Base-by-base conservation (phyloP, 1,140 invertebrate species). In the Panonychus citri region DNA sequence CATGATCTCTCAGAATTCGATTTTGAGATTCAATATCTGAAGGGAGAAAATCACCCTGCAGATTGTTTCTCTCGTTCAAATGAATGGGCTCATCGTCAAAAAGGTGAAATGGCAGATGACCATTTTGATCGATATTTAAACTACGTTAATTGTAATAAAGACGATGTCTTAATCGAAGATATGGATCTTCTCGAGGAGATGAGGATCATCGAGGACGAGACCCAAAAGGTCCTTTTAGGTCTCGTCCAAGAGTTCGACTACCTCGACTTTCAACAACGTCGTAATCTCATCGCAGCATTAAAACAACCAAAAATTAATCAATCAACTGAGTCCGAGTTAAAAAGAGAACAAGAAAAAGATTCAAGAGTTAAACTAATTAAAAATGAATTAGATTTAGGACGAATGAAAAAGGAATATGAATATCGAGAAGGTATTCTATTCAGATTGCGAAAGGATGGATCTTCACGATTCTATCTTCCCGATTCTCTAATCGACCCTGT, bases 1-100 rank as follows among this genome's bases (percentile, higher is more conserved):
- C 27, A 74, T 8, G 64, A 68, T 59, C 57, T 77, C 27, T 68
- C 71, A 61, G 68, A 73, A 56, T 73, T 68, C 62, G 59, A 70
- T 30, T 73, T 67, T 60, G 68, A 67, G 13, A 62, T 74, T 7
- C 3, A 15, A 54, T 40, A 54, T 40, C 30, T 19, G 24, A 19
- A 17, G 7, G 46, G 46, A 19, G 19, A 19, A 48, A 21, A 48
- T 19, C 46, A 48, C 19, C 46, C 8, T 7, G 10, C 24, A 19
- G 46, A 48, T 21, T 48, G 46, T 48, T 24, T 48, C 19, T 10
- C 17, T 12, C 19, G 46, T 10, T 48, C 7, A 10, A 10, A 7
- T 48, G 46, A 48, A 48, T 19, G 17, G 46, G 19, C 7, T 12
- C 46, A 19, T 48, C 46, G 46, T 19, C 7, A 48, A 21, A 10